A percentile compares a stretch with the other conserved stretches of the same genome.
phyloP scores from a whole-genome alignment of 1,140 invertebrate species.

The Microplitis mediator region DNA sequence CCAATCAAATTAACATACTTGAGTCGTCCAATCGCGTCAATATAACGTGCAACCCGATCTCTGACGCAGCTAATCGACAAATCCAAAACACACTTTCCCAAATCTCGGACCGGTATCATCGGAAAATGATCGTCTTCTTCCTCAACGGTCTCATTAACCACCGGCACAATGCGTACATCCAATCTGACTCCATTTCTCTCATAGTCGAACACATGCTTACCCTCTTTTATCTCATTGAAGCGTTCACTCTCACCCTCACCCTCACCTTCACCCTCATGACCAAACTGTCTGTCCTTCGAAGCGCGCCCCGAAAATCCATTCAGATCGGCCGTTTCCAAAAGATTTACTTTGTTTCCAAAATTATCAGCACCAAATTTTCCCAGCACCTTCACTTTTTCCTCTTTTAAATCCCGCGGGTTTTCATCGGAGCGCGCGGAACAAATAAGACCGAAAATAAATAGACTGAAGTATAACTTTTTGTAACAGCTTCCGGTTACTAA shows the following conservation, averaged over 20 bases:
- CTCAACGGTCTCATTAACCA: conserved; percentile 27
- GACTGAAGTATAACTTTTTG: background rate
- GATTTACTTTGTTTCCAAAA: too few relatives aligned
- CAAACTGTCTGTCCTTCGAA: too few relatives aligned
- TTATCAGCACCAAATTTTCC: too few relatives aligned
- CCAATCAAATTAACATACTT: conserved; percentile 63
- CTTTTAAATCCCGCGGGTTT: background rate
- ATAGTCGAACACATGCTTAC: conserved; percentile 49
- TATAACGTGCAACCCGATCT: conserved; percentile 60
- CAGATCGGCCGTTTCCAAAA: too few relatives aligned
- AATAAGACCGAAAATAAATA: background rate
- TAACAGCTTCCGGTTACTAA: background rate
- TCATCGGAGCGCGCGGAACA: conserved; percentile 5
- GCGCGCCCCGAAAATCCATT: too few relatives aligned
- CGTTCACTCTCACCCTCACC: too few relatives aligned
- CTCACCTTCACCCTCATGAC: too few relatives aligned
- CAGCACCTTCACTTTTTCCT: background rate
- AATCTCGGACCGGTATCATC: conserved; percentile 48
- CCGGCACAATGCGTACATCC: conserved; percentile 47
- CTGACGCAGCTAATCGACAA: conserved; percentile 63
- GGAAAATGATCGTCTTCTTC: conserved; percentile 47
- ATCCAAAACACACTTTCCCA: conserved; percentile 50
- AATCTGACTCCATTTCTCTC: conserved; percentile 48
- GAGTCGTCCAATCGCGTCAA: conserved; percentile 59
- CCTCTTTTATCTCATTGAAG: conserved; percentile 14